Base-by-base conservation (phyloP, 2,113 vertebrate genomes). In the Podarcis muralis region DNA sequence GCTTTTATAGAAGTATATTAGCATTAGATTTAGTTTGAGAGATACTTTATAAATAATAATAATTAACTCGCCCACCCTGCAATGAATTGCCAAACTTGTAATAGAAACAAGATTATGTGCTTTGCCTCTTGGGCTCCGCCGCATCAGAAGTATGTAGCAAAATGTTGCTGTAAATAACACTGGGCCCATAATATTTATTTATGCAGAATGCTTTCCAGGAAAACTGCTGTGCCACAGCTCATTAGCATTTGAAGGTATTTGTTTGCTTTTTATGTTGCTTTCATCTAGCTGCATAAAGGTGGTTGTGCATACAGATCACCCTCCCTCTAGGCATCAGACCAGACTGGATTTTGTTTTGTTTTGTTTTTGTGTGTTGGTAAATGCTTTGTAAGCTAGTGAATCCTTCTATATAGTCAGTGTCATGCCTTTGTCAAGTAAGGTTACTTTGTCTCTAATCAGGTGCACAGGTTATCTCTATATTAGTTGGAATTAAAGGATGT, bases 221-320 rank as follows among this genome's bases (percentile, higher is more conserved):
- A 68, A 76, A 53, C 57, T 77, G n/a, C 62, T 83, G 59, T 68
- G 59, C 74, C 62, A 53, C 43, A 35, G 4, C 35, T 84, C 59
- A 84, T 88, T 88, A 78, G 72, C 23, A 88, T 84, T 77, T 76
- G 62, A 88, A 68, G 40, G 40, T 37, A 25, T 83, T 88, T 68
- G 57, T 53, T 71, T 72, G 23, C 12, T 82, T 66, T 80, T 69
- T 81, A n/a, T 68, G 32, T 65, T 87, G 20, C 20, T 76, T 88
- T 88, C 72, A 78, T 83, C 87, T 78, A 83, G 81, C 72, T 83
- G 53, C 35, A 35, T 30, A 83, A 88, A 84, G 59, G 59, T 68
- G 74, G 62, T 40, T 83, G 59, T 88, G 81, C 81, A 78, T 88
- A 88, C 72, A 65, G 37, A 88, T 83, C 53, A 83, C 13, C 12